Evolutionary conservation across 2,888 invertebrate genomes (phyloP).

Genomic region (Pseudococcus longispinus): DNA sequence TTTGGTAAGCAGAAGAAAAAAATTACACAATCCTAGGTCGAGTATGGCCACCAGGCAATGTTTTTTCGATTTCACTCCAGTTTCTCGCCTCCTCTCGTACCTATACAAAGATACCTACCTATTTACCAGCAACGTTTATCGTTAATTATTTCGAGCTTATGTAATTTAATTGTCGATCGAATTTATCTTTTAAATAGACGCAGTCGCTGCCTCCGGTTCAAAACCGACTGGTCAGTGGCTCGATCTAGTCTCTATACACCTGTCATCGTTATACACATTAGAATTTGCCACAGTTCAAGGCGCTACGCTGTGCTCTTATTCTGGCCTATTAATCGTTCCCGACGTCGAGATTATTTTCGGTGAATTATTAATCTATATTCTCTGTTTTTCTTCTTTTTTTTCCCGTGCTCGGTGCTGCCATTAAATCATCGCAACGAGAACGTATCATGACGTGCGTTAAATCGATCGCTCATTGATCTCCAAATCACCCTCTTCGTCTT

Average conservation of each 20-base stretch:
- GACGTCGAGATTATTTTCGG: neutral
- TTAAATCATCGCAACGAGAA: neutral
- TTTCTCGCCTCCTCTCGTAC: neutral
- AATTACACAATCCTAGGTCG: slow-evolving; percentile 11
- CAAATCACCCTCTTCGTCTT: neutral
- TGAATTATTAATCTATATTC: neutral
- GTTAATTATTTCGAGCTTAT: slow-evolving; percentile 11
- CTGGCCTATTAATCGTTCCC: neutral
- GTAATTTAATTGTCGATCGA: slow-evolving; percentile 29
- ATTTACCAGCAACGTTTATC: neutral
- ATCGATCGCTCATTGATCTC: neutral
- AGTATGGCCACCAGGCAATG: neutral
- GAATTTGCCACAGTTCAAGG: slow-evolving; percentile 6
- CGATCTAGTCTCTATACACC: neutral
- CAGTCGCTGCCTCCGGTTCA: neutral
- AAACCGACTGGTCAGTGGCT: neutral
- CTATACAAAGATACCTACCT: neutral
- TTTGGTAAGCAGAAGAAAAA: neutral
- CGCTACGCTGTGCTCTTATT: neutral
- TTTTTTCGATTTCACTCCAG: slow-evolving; percentile 6
- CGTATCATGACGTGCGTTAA: neutral
- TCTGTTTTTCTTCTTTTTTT: neutral
- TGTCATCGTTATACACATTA: neutral
- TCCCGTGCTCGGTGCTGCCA: neutral
- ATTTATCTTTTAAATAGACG: slow-evolving; percentile 4